Evolutionary conservation across 2,113 vertebrate species (phyloP).

Genomic region (Lepus americanus): DNA sequence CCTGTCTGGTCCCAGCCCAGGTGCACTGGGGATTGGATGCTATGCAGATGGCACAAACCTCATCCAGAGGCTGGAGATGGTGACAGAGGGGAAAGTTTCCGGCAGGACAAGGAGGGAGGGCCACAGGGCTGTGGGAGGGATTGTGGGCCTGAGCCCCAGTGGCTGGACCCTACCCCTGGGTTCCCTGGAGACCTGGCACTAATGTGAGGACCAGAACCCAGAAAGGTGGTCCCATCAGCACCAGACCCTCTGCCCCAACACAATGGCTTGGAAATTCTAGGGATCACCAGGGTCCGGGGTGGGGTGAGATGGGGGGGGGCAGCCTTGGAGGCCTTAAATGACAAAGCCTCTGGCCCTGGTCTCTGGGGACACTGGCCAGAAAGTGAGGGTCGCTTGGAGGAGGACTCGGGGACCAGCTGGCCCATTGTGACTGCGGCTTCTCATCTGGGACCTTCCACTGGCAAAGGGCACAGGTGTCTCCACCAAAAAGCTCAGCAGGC

Average conservation of each 20-base stretch:
- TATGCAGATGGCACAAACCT: not conserved
- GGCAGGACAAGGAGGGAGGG: not conserved
- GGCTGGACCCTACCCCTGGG: not conserved
- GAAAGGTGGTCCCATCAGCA: not conserved
- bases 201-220: not conserved
- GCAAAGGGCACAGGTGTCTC: constrained; percentile 69
- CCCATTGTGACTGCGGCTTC: constrained; percentile 12
- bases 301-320: accelerated
- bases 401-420: not conserved
- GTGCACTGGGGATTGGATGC: not conserved
- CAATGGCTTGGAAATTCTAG: not conserved
- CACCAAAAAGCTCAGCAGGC: constrained; percentile 53
- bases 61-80: not conserved
- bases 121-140: not conserved
- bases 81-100: constrained; percentile 64
- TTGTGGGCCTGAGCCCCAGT: not conserved
- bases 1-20: not conserved
- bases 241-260: not conserved
- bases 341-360: not conserved
- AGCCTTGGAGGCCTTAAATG: not conserved
- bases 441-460: not conserved
- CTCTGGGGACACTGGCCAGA: not conserved
- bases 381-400: not conserved
- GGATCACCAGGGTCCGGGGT: not conserved
- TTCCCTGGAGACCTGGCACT: not conserved